A percentile compares a stretch with the other conserved stretches of the same genome.
phyloP scores from a whole-genome alignment of 2,797 vertebrate genomes.

The Pseudocheirus occidentalis region DNA sequence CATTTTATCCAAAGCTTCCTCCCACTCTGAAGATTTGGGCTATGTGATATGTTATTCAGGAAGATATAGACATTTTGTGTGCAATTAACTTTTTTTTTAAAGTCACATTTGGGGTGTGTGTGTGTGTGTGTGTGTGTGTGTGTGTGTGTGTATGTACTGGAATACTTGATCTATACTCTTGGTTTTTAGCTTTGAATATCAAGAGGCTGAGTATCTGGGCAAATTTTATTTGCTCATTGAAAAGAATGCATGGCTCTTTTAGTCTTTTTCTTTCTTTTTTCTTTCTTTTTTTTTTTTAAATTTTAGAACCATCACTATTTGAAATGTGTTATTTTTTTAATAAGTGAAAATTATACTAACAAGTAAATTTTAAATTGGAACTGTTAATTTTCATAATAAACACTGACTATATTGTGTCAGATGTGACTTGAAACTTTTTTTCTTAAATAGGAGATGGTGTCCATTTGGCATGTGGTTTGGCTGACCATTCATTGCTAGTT shows the following conservation, averaged over 20 bases:
- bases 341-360: background rate
- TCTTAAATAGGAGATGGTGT: slow-evolving; percentile 88
- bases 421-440: background rate
- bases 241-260: background rate
- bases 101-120: background rate
- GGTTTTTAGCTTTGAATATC: too few species aligned
- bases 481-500: slow-evolving; percentile 88
- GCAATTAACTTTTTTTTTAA: background rate
- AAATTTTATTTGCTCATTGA: background rate
- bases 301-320: background rate
- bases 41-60: background rate
- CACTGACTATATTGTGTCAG: background rate
- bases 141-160: background rate
- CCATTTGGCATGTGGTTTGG: slow-evolving; percentile 91
- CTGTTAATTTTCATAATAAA: too few species aligned
- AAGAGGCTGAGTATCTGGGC: background rate
- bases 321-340: background rate
- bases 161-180: background rate
- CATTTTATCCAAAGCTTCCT: background rate
- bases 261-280: background rate
- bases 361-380: fast-evolving
- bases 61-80: background rate
- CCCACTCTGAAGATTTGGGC: background rate
- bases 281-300: too few species aligned
- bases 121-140: background rate